Evolutionary conservation across 2,113 vertebrate species (phyloP).

Genomic region (Merops nubicus): DNA sequence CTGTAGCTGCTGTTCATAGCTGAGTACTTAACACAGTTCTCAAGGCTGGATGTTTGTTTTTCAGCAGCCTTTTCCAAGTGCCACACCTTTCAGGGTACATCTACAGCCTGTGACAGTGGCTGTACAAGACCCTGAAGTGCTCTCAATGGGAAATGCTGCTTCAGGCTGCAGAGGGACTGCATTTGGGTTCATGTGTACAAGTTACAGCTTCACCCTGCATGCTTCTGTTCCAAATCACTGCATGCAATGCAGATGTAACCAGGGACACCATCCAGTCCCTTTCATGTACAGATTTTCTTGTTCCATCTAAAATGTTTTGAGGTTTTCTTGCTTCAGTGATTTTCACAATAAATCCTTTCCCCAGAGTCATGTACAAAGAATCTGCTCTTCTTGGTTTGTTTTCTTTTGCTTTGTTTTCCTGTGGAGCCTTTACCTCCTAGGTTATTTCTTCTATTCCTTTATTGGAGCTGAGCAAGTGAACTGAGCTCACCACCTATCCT

Average conservation of each 20-base stretch:
- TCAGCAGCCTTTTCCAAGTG: not conserved
- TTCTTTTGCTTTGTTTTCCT: not conserved
- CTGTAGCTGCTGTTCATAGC: rapidly evolving
- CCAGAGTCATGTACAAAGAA: not conserved
- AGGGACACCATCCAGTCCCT: not conserved
- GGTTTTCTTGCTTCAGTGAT: not conserved
- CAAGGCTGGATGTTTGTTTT: not conserved
- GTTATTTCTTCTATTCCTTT: not conserved
- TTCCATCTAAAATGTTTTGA: not conserved
- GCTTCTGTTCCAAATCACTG: not conserved
- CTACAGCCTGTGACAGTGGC: not conserved
- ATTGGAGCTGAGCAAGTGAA: not conserved
- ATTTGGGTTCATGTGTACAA: not conserved
- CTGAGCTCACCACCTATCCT: not conserved
- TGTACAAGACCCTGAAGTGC: not conserved
- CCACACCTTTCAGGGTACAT: not conserved
- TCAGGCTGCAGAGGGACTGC: not conserved
- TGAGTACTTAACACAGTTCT: not conserved
- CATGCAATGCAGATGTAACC: not conserved
- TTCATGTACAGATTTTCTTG: not conserved
- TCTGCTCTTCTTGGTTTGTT: not conserved
- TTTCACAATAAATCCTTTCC: not conserved
- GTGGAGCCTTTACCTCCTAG: not conserved
- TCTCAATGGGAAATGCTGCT: not conserved
- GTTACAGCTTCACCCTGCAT: not conserved